Conservation (phyloP, 1,140 invertebrate species). For the Hyles euphorbiae region DNA sequence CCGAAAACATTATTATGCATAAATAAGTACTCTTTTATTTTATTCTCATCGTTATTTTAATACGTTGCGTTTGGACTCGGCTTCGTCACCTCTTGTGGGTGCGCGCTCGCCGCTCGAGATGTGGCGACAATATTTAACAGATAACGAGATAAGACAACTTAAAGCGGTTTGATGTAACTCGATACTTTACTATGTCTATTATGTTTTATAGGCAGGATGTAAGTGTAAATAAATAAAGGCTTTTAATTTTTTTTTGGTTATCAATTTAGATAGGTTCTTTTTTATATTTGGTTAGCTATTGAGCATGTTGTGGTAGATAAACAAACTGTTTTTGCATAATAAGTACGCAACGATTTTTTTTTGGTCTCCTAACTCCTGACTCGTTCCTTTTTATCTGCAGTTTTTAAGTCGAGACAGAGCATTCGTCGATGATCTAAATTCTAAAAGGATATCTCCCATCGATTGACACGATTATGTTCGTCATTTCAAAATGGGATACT, state of each 20-base stretch:
- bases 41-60: conserved; percentile 67
- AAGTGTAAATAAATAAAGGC: conserved; percentile 16
- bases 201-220: conserved; percentile 50
- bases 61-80: conserved; percentile 47
- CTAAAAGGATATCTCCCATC: no score
- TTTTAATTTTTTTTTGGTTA: conserved; percentile 9
- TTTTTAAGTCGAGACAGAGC: no score
- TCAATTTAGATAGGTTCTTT: neutral
- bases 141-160: conserved; percentile 61
- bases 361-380: no score
- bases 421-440: no score
- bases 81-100: conserved; percentile 56
- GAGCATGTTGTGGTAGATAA: neutral
- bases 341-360: neutral
- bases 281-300: neutral
- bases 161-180: conserved; percentile 62
- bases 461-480: no score
- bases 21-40: conserved; percentile 67
- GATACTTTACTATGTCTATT: conserved; percentile 50
- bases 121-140: conserved; percentile 60
- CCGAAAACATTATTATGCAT: conserved; percentile 67
- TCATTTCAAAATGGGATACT: no score
- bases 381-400: neutral
- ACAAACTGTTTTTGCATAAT: neutral
- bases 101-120: conserved; percentile 46